These are phyloP conservation scores for Trematomus loennbergii DNA, from an alignment of 2,113 vertebrate genomes.

Conservation along the genomic window DNA sequence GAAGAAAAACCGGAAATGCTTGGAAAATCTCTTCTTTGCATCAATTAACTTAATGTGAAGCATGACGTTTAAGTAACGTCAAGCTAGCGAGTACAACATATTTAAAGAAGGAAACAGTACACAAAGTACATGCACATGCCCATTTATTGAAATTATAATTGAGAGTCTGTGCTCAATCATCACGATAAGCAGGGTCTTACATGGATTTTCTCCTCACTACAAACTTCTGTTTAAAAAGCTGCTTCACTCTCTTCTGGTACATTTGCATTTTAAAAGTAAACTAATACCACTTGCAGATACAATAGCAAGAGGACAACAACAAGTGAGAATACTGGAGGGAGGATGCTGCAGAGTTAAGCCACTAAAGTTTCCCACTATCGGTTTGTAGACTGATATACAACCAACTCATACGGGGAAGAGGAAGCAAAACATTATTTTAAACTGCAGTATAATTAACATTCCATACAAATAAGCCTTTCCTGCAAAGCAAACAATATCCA, in stretches of 20 bases:
- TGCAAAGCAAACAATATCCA: slow-evolving; percentile 28
- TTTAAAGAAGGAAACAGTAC: not conserved
- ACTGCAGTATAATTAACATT: slow-evolving; percentile 54
- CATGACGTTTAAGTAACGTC: too few relatives aligned
- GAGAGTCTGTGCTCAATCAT: slow-evolving; percentile 69
- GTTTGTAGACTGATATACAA: slow-evolving; percentile 28
- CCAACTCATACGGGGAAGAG: slow-evolving; percentile 15
- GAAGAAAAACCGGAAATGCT: too few relatives aligned
- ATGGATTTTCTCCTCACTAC: not conserved
- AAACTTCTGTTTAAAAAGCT: slow-evolving; percentile 8
- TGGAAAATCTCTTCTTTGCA: too few relatives aligned
- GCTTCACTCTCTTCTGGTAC: slow-evolving; percentile 16
- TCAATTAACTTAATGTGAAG: too few relatives aligned
- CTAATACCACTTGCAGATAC: not conserved
- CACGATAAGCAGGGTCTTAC: slow-evolving; percentile 50
- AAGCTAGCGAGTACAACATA: not conserved
- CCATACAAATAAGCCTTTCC: slow-evolving; percentile 39
- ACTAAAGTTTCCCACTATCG: slow-evolving; percentile 37
- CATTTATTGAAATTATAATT: slow-evolving; percentile 79
- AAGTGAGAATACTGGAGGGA: not conserved
- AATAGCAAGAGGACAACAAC: not conserved
- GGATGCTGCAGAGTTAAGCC: slow-evolving; percentile 32
- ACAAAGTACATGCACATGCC: slow-evolving; percentile 80
- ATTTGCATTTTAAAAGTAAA: slow-evolving; percentile 25
- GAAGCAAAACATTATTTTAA: slow-evolving; percentile 35